These are phyloP conservation scores for Harpalus rubripes DNA, from an alignment of 2,888 invertebrate species.

Conservation along the genomic window DNA sequence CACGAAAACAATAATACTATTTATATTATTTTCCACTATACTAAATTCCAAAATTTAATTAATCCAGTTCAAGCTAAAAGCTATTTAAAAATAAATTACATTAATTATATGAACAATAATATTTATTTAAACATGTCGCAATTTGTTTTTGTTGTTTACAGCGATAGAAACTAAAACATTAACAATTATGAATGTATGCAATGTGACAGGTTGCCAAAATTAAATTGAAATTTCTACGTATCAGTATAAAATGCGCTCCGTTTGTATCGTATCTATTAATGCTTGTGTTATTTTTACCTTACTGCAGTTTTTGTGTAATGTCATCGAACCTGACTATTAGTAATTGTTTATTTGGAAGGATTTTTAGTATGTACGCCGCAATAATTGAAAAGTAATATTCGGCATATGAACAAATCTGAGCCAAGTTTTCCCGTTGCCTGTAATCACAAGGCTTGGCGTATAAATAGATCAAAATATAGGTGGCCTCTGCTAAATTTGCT, in stretches of 20 bases:
- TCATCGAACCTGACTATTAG: background rate
- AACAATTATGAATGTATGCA: background rate
- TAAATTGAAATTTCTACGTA: background rate
- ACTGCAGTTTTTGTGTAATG: background rate
- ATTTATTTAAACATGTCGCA: too few relatives aligned
- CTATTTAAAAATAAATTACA: too few relatives aligned
- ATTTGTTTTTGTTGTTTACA: background rate
- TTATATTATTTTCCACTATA: too few relatives aligned
- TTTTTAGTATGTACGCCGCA: slow-evolving; percentile 31
- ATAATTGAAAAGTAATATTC: slow-evolving; percentile 54
- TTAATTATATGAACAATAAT: too few relatives aligned
- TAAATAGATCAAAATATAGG: slow-evolving; percentile 64
- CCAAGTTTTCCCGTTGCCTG: slow-evolving; percentile 54
- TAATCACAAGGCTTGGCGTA: slow-evolving; percentile 58
- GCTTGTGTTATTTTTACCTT: background rate
- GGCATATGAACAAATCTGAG: slow-evolving; percentile 51
- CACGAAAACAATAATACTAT: too few relatives aligned
- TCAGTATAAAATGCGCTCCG: background rate
- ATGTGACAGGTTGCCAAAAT: background rate
- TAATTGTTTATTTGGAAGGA: slow-evolving; percentile 24
- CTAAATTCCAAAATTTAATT: too few relatives aligned
- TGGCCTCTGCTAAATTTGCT: slow-evolving; percentile 61
- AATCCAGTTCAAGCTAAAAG: too few relatives aligned
- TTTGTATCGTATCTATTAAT: background rate
- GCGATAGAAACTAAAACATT: background rate